These are phyloP conservation scores for Ciconia boyciana DNA, from an alignment of 2,113 vertebrate genomes.

Conservation along the genomic window DNA sequence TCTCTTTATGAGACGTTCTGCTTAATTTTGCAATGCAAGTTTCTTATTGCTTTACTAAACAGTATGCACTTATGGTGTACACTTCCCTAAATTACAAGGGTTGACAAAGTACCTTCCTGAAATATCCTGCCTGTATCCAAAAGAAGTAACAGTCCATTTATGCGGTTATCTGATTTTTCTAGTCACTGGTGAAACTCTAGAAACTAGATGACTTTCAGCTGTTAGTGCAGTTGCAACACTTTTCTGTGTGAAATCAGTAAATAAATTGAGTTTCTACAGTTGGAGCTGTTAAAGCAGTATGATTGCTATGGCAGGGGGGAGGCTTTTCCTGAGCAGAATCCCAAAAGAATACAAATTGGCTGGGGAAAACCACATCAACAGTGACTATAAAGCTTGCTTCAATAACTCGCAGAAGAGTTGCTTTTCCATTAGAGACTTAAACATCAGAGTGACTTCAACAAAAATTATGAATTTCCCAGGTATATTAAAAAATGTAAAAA, in stretches of 20 bases:
- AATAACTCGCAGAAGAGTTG: background rate
- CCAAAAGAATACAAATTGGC: background rate
- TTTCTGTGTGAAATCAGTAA: background rate
- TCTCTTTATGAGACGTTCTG: background rate
- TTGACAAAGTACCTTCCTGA: background rate
- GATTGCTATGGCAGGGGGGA: background rate
- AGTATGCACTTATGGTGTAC: background rate
- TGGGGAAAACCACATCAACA: background rate
- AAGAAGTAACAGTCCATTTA: background rate
- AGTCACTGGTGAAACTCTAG: background rate
- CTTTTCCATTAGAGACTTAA: background rate
- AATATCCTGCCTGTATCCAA: background rate
- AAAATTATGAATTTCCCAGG: background rate
- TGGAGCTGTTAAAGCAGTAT: background rate
- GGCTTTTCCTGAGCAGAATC: background rate
- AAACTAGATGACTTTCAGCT: conserved; percentile 3
- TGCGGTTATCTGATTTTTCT: background rate
- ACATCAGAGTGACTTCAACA: background rate
- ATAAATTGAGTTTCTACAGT: background rate
- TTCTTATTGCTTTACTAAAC: background rate
- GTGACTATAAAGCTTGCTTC: background rate
- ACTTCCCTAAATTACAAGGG: background rate
- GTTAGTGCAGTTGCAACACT: background rate
- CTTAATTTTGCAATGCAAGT: background rate
- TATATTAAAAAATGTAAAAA: background rate